Conservation (phyloP, 2,888 invertebrate species). For the Clanis bilineata region DNA sequence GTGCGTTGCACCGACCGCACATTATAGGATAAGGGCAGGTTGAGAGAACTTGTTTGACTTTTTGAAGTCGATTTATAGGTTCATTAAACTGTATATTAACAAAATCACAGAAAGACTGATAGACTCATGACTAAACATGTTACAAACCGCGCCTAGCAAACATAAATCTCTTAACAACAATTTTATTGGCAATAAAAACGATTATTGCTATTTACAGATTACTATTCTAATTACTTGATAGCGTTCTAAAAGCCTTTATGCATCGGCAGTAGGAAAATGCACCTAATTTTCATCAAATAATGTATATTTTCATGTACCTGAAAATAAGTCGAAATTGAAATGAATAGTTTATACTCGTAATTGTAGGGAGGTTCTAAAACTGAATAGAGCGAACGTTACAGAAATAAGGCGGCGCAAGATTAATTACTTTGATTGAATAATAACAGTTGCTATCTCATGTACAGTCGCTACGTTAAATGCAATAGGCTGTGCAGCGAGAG, state of each 20-base stretch:
- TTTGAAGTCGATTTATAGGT: too few relatives aligned
- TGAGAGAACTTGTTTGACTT: too few relatives aligned
- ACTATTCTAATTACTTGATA: slow-evolving; percentile 57
- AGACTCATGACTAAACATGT: background rate
- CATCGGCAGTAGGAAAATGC: background rate
- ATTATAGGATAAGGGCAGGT: too few relatives aligned
- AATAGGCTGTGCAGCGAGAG: too few relatives aligned
- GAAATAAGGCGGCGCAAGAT: slow-evolving; percentile 59
- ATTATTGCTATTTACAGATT: slow-evolving; percentile 57
- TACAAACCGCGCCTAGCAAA: slow-evolving; percentile 29
- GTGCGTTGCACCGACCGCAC: too few relatives aligned
- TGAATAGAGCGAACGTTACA: slow-evolving; percentile 32
- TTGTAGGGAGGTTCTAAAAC: slow-evolving; percentile 6
- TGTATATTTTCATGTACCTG: background rate
- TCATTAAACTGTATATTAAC: too few relatives aligned
- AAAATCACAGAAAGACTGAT: background rate
- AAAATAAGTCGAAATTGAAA: background rate
- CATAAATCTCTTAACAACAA: slow-evolving; percentile 51
- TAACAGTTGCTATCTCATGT: slow-evolving; percentile 36
- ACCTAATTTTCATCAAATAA: slow-evolving; percentile 7
- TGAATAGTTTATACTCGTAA: background rate
- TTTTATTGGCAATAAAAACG: slow-evolving; percentile 61
- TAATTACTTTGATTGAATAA: slow-evolving; percentile 63
- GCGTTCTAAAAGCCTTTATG: slow-evolving; percentile 37
- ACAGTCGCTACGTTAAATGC: slow-evolving; percentile 28